Percentiles rank a stretch among this genome's conserved stretches.
Evolutionary conservation across 1,140 invertebrate genomes (phyloP).

Genomic region (Tigriopus japonicus): DNA sequence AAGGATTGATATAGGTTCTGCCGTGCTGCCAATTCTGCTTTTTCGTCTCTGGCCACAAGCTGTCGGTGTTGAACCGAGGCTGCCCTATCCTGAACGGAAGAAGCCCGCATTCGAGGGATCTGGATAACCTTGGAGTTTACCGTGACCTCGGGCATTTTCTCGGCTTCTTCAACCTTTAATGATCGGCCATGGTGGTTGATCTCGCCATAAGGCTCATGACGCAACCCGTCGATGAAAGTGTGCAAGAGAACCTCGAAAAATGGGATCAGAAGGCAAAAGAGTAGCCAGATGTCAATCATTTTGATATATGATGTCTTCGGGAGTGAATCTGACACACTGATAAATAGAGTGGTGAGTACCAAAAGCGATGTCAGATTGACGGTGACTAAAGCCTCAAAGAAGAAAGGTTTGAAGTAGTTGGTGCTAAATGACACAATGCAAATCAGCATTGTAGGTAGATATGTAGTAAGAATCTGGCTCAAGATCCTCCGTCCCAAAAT

Average conservation of each 20-base stretch:
- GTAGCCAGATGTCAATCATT: constrained; percentile 4
- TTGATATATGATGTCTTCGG: neutral
- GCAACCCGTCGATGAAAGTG: neutral
- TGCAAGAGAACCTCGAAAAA: neutral
- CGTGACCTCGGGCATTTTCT: no score
- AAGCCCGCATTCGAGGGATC: no score
- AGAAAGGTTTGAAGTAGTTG: neutral
- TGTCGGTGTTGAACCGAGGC: no score
- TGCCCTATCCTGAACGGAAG: no score
- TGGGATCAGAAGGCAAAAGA: neutral
- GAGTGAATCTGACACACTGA: neutral
- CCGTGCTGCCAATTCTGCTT: no score
- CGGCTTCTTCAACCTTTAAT: no score
- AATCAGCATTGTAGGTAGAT: neutral
- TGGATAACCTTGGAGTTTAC: no score
- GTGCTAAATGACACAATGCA: neutral
- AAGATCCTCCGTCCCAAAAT: neutral
- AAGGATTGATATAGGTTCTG: no score
- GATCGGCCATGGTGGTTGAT: no score
- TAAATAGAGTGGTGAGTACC: neutral
- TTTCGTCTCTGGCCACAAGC: no score
- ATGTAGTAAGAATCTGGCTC: neutral
- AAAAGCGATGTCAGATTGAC: neutral
- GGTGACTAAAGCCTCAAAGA: neutral
- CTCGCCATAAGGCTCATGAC: no score